Evolutionary conservation across 2,113 vertebrate genomes (phyloP), one percentile per base, ranked within the genome.

Genomic region (Apteryx owenii): DNA sequence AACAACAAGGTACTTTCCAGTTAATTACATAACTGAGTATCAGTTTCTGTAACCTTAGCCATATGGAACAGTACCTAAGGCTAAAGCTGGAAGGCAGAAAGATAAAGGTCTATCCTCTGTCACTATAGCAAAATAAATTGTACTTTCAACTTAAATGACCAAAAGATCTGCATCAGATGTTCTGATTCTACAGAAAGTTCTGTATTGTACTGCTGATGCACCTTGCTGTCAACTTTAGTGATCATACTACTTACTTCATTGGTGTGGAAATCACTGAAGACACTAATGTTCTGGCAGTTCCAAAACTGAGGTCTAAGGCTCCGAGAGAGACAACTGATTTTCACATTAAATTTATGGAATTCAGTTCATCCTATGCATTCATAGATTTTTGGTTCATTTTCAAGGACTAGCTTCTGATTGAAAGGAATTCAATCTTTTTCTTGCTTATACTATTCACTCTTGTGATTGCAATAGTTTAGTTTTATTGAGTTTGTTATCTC

Each of bases 221-320:
- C 26, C 20, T 36, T 88, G 16, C 40, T 58, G 51, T 54, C 51
- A 80, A 16, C 56, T 76, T 38, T 21, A 25, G 29, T 60, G 48
- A 28, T 44, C 29, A 26, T 64, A 54, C 5, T n/a, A 72, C 36
- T 33, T 38, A 81, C 38, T 83, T 68, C 50, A 50, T 29, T 20
- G 36, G 16, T 20, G 31, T 60, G 56, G 82, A 94, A 89, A 79
- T 7, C 66, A 79, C 23, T 12, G 3, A 68, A 71, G 72, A 33
- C 0, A 0, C 17, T 25, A 22, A 76, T 7, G 6, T 44, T 71
- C 64, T 31, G 2, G 1, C 10, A 51, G 16, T 18, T 88, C 25
- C 19, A 83, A 29, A 44, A 15, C 7, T 10, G 21, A 81, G 38
- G 11, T 33, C 9, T 19, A 48, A 33, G 19, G 38, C 7, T 71